Conservation (phyloP, 2,113 vertebrate species). For the Takifugu flavidus region DNA sequence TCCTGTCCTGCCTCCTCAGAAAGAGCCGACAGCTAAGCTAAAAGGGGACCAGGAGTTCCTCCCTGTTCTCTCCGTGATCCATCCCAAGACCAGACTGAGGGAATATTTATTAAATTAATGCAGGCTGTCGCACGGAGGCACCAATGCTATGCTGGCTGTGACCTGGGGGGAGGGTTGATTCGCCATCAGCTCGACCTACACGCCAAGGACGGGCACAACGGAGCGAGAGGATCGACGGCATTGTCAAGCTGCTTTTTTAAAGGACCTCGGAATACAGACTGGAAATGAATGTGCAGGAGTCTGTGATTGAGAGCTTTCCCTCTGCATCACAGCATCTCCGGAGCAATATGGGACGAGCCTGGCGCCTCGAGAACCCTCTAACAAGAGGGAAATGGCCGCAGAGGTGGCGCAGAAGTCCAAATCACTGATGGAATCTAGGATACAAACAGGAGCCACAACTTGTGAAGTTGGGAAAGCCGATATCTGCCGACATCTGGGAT, state of each 20-base stretch:
- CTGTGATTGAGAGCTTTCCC: conserved; percentile 35
- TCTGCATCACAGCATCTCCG: conserved; percentile 14
- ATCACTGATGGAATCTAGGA: too few relatives aligned
- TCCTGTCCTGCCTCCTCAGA: conserved; percentile 16
- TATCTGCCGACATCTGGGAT: too few relatives aligned
- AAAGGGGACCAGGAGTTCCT: conserved; percentile 41
- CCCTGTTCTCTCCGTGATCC: conserved; percentile 47
- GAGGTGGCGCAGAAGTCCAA: too few relatives aligned
- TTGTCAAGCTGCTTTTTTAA: conserved; percentile 61
- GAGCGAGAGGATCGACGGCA: conserved; percentile 24
- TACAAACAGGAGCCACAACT: too few relatives aligned
- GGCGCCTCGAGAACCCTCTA: too few relatives aligned
- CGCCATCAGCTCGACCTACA: conserved; percentile 29
- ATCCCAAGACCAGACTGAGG: conserved; percentile 19
- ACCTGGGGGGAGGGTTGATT: too few relatives aligned
- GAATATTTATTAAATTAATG: conserved; percentile 56
- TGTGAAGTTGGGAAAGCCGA: too few relatives aligned
- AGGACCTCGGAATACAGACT: conserved; percentile 58
- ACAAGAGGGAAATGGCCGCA: too few relatives aligned
- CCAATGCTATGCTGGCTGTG: too few relatives aligned
- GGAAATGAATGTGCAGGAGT: conserved; percentile 40
- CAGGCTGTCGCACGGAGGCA: neutral
- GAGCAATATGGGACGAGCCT: conserved; percentile 1
- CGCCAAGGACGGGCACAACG: conserved; percentile 47
- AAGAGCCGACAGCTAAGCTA: conserved; percentile 40